Conservation (phyloP, 2,113 vertebrate species). For the Gadus macrocephalus region DNA sequence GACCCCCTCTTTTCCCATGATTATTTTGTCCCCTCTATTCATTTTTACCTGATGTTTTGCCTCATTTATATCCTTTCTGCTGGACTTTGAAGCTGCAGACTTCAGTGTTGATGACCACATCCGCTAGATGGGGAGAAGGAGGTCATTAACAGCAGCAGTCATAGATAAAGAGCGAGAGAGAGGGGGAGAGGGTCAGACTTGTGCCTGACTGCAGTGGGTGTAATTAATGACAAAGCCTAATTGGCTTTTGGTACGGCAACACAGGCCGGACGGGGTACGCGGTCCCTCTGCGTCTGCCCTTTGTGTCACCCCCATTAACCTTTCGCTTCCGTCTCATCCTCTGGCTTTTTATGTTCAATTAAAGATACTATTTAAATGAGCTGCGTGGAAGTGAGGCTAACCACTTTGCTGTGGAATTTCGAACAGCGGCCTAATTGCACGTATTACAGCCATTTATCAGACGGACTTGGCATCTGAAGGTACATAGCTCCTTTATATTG, state of each 20-base stretch:
- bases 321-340: slow-evolving; percentile 59
- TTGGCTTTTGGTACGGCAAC: slow-evolving; percentile 54
- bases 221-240: slow-evolving; percentile 60
- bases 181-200: slow-evolving; percentile 32
- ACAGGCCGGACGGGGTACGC: slow-evolving; percentile 60
- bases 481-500: slow-evolving; percentile 10
- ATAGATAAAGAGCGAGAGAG: background rate
- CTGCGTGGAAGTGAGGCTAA: slow-evolving; percentile 12
- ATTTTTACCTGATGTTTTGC: background rate
- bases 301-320: slow-evolving; percentile 70
- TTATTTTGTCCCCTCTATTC: background rate
- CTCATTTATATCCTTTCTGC: too few relatives aligned
- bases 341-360: slow-evolving; percentile 66
- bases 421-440: slow-evolving; percentile 42
- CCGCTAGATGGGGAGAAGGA: slow-evolving; percentile 33
- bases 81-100: background rate
- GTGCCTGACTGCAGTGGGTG: slow-evolving; percentile 27
- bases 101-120: slow-evolving; percentile 36
- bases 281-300: slow-evolving; percentile 60
- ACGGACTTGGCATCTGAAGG: slow-evolving; percentile 2
- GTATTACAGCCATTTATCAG: slow-evolving; percentile 22
- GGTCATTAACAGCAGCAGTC: slow-evolving; percentile 52
- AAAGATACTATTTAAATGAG: slow-evolving; percentile 55
- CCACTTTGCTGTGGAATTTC: slow-evolving; percentile 25
- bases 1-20: too few relatives aligned